Evolutionary conservation across 2,888 invertebrate species (phyloP).

Genomic region (Tipula helvola): DNA sequence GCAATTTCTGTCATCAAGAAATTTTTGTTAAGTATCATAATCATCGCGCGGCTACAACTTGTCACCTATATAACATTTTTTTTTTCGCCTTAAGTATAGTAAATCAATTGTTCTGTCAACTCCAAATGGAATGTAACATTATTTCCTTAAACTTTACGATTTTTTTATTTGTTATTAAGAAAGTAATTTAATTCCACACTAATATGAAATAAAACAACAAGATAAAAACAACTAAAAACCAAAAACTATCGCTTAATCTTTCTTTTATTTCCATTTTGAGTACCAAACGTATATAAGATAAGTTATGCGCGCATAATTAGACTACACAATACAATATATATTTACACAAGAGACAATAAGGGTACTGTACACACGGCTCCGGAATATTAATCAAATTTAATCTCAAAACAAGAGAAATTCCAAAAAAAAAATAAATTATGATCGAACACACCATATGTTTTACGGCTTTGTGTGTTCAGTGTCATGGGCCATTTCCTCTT

Average conservation of each 20-base stretch:
- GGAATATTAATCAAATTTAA: background rate
- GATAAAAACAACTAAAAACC: background rate
- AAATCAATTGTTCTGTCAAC: constrained; percentile 4
- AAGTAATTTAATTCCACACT: background rate
- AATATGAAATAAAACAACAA: background rate
- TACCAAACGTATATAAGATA: background rate
- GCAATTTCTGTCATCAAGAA: background rate
- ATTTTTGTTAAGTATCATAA: background rate
- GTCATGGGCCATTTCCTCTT: background rate
- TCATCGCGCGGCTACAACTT: background rate
- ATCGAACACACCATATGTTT: background rate
- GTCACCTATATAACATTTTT: background rate
- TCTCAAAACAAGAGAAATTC: background rate
- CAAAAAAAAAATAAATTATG: background rate
- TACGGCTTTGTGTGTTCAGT: background rate
- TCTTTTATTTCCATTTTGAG: background rate
- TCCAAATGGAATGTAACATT: background rate
- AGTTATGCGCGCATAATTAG: background rate
- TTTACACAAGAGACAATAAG: background rate
- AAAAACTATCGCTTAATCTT: background rate
- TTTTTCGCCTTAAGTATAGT: background rate
- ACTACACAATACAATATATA: background rate
- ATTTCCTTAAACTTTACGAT: background rate
- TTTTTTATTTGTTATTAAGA: background rate
- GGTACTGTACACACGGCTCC: background rate